Base-by-base conservation (phyloP, 1,140 invertebrate genomes). In the Charaxes varanes region DNA sequence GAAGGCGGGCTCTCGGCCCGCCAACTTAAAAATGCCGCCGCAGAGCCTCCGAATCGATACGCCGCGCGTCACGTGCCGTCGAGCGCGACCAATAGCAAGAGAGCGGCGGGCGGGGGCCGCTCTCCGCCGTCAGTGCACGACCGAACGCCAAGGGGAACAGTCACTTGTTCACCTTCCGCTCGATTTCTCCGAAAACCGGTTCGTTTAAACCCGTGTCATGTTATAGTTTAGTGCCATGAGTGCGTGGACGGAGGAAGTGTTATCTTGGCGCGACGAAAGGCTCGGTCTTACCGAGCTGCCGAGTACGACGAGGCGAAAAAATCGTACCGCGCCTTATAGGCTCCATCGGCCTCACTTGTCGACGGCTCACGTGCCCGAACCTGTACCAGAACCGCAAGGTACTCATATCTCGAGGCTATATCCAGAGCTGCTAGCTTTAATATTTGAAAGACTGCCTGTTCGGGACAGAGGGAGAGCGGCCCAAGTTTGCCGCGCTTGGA, bases 401-500 rank as follows among this genome's bases (percentile, higher is more conserved):
- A 93, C 92, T 27, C 93, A 96, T 82, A 93, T 97, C 46, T 93
- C 93, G 7, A 89, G 92, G 62, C 86, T 97, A 7, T 97, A 97
- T 81, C 96, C 96, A 2, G 96, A 98, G 72, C 90, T 98, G 38
- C 81, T 98, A 15, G 93, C 95, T 11, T 88, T 96, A 47, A 97
- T 98, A 62, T 98, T 98, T 72, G 89, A 93, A 54, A 92, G 95
- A 76, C 85, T 98, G 54, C 92, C 94, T 6, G 94, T 97, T 3
- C 85, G 90, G 56, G 96, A 97, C 84, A 90, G 95, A 70, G 95
- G 96, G 0, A 85, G 94, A 14, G 95, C 92, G 1, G 94, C 95
- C 1, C 95, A 96, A 82, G 95, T 97, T 41, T 98, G 96, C 82
- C 86, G 88, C 8, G 86, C 92, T 12, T 97, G 96, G 96, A 82